Evolutionary conservation across 2,113 vertebrate genomes (phyloP).

Genomic region (Bettongia penicillata): DNA sequence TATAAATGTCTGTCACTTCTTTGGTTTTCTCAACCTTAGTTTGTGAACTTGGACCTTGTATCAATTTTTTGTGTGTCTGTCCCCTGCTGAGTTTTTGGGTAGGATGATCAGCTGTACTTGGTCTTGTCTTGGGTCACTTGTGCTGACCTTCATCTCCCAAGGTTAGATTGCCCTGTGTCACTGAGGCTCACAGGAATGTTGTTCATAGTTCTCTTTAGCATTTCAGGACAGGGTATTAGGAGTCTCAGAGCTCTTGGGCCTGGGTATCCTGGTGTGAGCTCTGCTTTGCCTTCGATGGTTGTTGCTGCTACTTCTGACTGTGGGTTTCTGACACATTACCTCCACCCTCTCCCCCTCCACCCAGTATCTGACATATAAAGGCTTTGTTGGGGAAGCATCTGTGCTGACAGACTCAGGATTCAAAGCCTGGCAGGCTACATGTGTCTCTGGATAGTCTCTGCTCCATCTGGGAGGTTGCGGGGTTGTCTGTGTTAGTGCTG

Average conservation of each 20-base stretch:
- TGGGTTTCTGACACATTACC: background rate
- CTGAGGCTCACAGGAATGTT: background rate
- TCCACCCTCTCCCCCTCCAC: background rate
- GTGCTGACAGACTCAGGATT: background rate
- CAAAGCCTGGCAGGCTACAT: background rate
- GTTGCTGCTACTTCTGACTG: background rate
- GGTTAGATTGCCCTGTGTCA: background rate
- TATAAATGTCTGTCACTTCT: background rate
- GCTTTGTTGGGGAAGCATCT: background rate
- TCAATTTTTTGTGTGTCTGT: background rate
- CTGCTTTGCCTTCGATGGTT: background rate
- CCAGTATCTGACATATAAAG: background rate
- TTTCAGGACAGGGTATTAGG: background rate
- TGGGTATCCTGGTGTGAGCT: background rate
- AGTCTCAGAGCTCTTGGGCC: background rate
- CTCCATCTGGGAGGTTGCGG: background rate
- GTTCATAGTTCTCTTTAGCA: background rate
- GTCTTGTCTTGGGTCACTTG: background rate
- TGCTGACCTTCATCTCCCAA: background rate
- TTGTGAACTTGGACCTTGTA: background rate
- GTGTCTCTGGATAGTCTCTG: background rate
- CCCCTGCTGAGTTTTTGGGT: too few species aligned
- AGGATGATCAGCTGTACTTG: background rate
- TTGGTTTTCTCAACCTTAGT: background rate
- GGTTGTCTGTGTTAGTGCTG: background rate